phyloP scores from a whole-genome alignment of 2,797 vertebrate genomes.

The Acrossocheilus fasciatus region DNA sequence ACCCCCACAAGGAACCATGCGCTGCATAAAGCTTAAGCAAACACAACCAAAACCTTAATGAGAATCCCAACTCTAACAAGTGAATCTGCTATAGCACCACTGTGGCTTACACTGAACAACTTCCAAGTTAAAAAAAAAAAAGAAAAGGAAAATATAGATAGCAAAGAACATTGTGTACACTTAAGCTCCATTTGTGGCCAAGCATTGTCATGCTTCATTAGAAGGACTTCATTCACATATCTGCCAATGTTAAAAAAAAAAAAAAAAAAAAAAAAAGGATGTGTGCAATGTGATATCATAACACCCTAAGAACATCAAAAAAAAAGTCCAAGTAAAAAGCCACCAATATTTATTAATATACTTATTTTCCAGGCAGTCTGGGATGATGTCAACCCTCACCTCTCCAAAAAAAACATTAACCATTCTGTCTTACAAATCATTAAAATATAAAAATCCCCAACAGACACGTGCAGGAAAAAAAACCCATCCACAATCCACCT shows the following conservation, averaged over 20 bases:
- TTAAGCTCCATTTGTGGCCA: constrained; percentile 45
- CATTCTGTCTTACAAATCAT: constrained; percentile 40
- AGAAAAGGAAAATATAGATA: not conserved
- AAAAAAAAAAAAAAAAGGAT: not conserved
- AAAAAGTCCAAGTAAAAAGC: not conserved
- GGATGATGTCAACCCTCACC: not conserved
- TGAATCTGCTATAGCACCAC: constrained; percentile 58
- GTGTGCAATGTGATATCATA: not conserved
- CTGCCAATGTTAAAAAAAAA: not conserved
- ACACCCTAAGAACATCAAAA: constrained; percentile 17
- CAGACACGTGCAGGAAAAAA: constrained; percentile 6
- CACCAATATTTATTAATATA: not conserved
- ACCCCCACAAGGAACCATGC: constrained; percentile 69
- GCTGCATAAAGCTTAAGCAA: constrained; percentile 73
- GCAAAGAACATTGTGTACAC: constrained; percentile 16
- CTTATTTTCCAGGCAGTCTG: constrained; percentile 15
- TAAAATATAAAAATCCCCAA: constrained; percentile 29
- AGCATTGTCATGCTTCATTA: constrained; percentile 70
- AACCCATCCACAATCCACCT: not conserved
- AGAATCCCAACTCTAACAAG: constrained; percentile 70
- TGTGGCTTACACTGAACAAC: constrained; percentile 45
- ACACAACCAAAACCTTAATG: constrained; percentile 71
- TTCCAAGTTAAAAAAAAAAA: not conserved
- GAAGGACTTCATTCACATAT: not conserved
- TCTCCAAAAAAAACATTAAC: constrained; percentile 37